phyloP scores from a whole-genome alignment of 2,888 invertebrate genomes.

The Stegophylla sp. region DNA sequence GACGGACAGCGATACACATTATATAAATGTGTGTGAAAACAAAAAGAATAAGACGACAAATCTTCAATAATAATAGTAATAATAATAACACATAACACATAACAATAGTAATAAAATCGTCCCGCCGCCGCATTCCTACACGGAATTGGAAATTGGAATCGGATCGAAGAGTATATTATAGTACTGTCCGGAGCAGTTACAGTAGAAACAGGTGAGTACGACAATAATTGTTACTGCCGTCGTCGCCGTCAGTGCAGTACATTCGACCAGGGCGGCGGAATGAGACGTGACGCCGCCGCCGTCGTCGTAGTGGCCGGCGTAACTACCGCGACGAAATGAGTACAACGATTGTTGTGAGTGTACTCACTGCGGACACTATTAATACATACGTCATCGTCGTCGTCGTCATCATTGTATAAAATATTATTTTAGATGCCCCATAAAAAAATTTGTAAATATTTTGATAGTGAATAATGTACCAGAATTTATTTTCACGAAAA shows the following conservation, averaged over 20 bases:
- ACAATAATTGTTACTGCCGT: conserved; percentile 2
- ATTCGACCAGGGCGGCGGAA: conserved; percentile 15
- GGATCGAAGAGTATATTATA: conserved; percentile 27
- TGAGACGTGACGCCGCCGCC: conserved; percentile 50
- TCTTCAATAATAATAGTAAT: conserved; percentile 37
- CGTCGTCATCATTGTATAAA: neutral
- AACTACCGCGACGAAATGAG: conserved; percentile 53
- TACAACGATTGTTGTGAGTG: neutral
- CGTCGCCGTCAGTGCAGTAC: neutral
- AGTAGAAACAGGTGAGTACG: neutral
- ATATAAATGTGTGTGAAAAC: conserved; percentile 49
- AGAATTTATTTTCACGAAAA: too few relatives aligned
- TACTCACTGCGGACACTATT: neutral
- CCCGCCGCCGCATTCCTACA: conserved; percentile 53
- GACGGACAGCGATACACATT: conserved; percentile 1
- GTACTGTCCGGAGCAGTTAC: neutral
- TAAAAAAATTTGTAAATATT: too few relatives aligned
- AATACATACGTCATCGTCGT: conserved; percentile 1
- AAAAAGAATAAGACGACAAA: conserved; percentile 53
- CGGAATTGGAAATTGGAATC: conserved; percentile 57
- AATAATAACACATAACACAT: conserved; percentile 18
- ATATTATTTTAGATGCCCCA: too few relatives aligned
- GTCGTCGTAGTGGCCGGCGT: neutral
- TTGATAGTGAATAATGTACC: too few relatives aligned
- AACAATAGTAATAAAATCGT: conserved; percentile 41